Percentiles rank a stretch among this genome's conserved stretches.
Conservation (phyloP, 2,113 vertebrate species). For the Girardinichthys multiradiatus region DNA sequence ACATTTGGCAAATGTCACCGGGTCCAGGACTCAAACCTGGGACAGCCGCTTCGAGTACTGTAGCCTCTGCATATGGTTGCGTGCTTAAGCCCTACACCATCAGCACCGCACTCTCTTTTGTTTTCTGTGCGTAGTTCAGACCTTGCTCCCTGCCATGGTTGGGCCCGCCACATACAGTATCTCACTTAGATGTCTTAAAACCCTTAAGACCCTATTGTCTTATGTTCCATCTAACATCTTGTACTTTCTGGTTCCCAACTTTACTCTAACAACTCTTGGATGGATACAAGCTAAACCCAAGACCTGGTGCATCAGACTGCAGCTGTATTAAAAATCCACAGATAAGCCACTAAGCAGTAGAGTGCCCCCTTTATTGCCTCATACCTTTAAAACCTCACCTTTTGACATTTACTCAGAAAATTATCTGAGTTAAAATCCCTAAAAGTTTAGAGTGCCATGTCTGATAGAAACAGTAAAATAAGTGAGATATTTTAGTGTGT, state of each 20-base stretch:
- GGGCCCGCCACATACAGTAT: no score
- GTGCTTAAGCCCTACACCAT: no score
- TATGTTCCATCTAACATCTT: background rate
- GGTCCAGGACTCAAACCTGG: no score
- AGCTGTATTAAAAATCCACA: conserved; percentile 4
- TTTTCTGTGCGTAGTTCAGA: no score
- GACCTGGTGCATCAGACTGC: conserved; percentile 41
- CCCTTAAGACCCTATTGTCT: no score
- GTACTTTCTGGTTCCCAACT: conserved; percentile 19
- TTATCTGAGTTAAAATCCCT: background rate
- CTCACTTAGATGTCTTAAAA: no score
- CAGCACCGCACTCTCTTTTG: no score
- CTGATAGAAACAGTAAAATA: background rate
- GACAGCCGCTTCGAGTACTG: no score
- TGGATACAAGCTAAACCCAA: conserved; percentile 29
- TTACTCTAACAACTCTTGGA: conserved; percentile 24
- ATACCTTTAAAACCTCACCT: no score
- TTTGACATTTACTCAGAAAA: background rate
- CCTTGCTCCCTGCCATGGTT: no score
- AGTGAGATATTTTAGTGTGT: background rate
- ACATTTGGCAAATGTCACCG: no score
- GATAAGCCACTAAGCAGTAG: conserved; percentile 12
- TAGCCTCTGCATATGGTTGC: no score
- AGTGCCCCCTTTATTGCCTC: background rate
- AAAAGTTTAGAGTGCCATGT: background rate